Evolutionary conservation across 1,140 invertebrate genomes (phyloP), one percentile per base, ranked within the genome.

Genomic region (Drosophila subpulchrella): DNA sequence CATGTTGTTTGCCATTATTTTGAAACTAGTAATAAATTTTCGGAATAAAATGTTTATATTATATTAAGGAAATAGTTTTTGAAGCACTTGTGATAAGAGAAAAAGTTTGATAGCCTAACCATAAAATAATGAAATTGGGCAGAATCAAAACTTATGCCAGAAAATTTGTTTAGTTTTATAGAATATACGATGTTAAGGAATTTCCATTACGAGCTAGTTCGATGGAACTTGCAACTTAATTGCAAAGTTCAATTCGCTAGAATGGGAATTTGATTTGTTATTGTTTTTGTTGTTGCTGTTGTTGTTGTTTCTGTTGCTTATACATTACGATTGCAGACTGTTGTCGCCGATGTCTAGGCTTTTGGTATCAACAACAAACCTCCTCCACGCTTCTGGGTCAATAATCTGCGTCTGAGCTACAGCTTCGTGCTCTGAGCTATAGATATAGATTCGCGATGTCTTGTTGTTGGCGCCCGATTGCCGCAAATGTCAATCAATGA

Each of bases 351-450:
- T 54, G 75, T 86, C 81, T 85, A 80, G 76, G 80, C 81, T 51
- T 67, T 72, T 79, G 65, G 75, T 75, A 82, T 84, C 81, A 73
- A 66, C 72, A 78, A 51, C 50, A 78, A 57, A 72, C 62, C 62
- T 62, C 77, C 83, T 53, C 59, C 78, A 66, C 61, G 82, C 84
- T 88, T 88, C 85, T 88, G 85, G 84, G 84, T 88, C 84, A 89
- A 89, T 78, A 88, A 88, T 88, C 84, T 89, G 84, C 79, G 83
- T 83, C 84, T 70, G 76, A 66, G 70, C 48, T 44, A 32, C 41
- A 56, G 61, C 30, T 34, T 30, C 32, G 32, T n/a, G 50, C 12
- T 38, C n/a, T 10, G 17, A 17, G 30, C 20, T 54, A 8, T n/a
- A 24, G 59, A 51, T 57, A 60, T 65, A 44, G 54, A 41, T 41